These are phyloP conservation scores for Strigops habroptila DNA, from an alignment of 2,113 vertebrate species.

Conservation along the genomic window DNA sequence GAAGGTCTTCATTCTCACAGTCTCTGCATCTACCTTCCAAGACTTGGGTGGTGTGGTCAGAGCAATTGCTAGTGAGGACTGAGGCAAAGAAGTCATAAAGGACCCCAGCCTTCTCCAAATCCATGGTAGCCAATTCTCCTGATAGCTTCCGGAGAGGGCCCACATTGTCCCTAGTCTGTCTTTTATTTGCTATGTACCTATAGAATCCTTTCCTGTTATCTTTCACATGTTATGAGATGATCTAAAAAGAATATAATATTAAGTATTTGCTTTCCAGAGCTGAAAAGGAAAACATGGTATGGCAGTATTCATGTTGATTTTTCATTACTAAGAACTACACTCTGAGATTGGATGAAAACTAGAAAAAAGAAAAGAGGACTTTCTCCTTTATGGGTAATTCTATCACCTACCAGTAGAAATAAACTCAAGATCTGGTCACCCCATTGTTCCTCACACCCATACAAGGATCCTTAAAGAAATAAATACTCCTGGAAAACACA, in stretches of 20 bases:
- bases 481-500: background rate
- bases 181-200: no score
- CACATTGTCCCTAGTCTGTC: no score
- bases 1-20: no score
- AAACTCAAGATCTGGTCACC: background rate
- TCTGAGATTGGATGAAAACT: background rate
- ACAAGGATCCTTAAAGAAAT: background rate
- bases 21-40: no score
- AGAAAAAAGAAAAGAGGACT: background rate
- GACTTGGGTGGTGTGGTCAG: no score
- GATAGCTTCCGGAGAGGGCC: no score
- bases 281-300: background rate
- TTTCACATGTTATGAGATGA: background rate
- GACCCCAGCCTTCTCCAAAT: no score
- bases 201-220: no score
- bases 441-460: fast-evolving
- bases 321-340: background rate
- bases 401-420: background rate
- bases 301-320: background rate
- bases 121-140: no score
- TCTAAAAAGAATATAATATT: background rate
- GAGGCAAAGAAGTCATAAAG: no score
- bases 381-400: background rate
- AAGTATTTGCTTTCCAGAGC: background rate
- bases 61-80: no score